Percentiles rank a stretch among this genome's conserved stretches.
Conservation (phyloP, 2,113 vertebrate genomes). For the Narcine bancroftii region DNA sequence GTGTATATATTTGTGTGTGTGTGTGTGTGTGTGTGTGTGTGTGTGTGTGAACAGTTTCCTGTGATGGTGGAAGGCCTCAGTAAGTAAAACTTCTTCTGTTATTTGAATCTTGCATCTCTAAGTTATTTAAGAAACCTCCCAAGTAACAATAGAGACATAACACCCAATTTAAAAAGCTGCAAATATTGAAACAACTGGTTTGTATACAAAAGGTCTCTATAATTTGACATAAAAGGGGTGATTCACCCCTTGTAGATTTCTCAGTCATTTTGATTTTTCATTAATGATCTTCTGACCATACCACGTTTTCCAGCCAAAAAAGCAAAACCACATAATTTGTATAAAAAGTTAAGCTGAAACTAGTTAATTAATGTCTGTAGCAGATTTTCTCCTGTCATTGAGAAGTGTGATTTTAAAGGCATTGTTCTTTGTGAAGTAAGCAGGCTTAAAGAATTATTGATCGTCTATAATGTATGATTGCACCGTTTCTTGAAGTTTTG, state of each 20-base stretch:
- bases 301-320: not conserved
- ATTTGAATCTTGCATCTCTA: too few species aligned
- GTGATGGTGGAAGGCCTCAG: too few species aligned
- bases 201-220: not conserved
- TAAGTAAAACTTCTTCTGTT: too few species aligned
- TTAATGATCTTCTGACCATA: too few species aligned
- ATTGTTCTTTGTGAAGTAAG: not conserved
- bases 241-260: not conserved
- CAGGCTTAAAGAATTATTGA: not conserved
- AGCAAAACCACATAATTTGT: too few species aligned
- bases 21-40: too few species aligned
- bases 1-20: too few species aligned
- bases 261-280: not conserved
- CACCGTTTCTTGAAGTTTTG: not conserved
- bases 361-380: not conserved
- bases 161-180: not conserved
- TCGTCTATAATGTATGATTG: not conserved
- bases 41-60: too few species aligned
- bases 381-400: not conserved
- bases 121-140: too few species aligned
- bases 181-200: not conserved
- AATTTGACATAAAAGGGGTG: not conserved
- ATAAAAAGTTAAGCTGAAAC: not conserved
- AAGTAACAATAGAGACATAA: too few species aligned
- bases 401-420: not conserved